Conservation (phyloP, 2,888 invertebrate species). For the Synanthedon andrenaeformis region DNA sequence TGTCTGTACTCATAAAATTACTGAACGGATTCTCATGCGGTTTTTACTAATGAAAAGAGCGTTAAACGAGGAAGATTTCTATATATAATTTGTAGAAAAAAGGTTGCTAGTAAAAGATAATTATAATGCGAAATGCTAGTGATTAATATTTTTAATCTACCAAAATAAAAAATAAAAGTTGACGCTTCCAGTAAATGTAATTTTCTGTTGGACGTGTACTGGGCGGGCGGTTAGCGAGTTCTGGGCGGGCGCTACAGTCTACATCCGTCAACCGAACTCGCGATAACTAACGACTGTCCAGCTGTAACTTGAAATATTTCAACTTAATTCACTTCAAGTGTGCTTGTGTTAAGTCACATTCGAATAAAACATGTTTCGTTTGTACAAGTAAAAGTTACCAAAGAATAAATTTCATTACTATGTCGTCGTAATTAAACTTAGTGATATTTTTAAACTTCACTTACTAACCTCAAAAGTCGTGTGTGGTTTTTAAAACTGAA, state of each 20-base stretch:
- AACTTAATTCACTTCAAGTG: not conserved
- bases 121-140: no score
- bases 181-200: not conserved
- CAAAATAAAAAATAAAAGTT: not conserved
- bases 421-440: not conserved
- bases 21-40: no score
- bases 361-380: no score
- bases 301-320: not conserved
- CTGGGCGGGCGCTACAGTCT: slow-evolving; percentile 55
- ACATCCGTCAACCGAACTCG: slow-evolving; percentile 24
- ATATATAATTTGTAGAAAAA: no score
- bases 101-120: no score
- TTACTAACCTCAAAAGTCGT: no score
- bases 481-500: slow-evolving; percentile 6
- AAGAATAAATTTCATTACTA: not conserved
- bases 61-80: no score
- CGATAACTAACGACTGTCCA: slow-evolving; percentile 12
- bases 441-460: no score
- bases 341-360: not conserved
- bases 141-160: no score
- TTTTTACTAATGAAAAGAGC: no score
- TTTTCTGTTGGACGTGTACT: slow-evolving; percentile 21
- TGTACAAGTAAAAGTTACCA: no score
- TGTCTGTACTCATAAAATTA: no score
- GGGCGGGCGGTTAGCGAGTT: slow-evolving; percentile 32